A percentile compares a stretch with the other conserved stretches of the same genome.
phyloP scores from a whole-genome alignment of 2,888 invertebrate species.

The Drosophila macrothrix region DNA sequence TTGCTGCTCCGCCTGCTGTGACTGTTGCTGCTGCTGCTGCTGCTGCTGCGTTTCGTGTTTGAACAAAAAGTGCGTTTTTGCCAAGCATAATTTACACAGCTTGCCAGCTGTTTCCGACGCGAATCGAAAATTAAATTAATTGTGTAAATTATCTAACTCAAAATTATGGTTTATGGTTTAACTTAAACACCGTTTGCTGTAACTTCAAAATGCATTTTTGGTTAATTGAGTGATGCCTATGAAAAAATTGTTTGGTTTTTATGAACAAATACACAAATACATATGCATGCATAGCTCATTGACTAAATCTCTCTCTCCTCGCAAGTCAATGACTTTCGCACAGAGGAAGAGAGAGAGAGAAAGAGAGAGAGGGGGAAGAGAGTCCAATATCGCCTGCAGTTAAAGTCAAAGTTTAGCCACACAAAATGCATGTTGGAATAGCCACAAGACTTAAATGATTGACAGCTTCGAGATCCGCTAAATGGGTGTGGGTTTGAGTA shows the following conservation, averaged over 20 bases:
- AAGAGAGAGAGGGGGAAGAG: background rate
- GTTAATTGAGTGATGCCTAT: background rate
- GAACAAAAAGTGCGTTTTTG: conserved; percentile 21
- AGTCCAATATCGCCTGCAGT: conserved; percentile 9
- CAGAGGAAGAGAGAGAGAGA: background rate
- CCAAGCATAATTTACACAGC: conserved; percentile 11
- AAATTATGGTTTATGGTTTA: background rate
- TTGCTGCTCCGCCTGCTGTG: conserved; percentile 10
- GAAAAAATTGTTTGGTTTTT: background rate
- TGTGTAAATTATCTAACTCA: background rate
- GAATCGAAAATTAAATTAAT: background rate
- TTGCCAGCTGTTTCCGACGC: conserved; percentile 24
- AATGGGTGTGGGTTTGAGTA: conserved; percentile 23
- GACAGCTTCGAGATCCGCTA: conserved; percentile 1
- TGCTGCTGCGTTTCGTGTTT: conserved; percentile 40
- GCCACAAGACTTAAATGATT: background rate
- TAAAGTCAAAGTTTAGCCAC: conserved; percentile 41
- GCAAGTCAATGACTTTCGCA: conserved; percentile 52
- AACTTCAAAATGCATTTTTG: background rate
- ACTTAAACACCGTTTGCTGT: background rate
- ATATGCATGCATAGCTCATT: conserved; percentile 15
- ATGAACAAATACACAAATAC: background rate
- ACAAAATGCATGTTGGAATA: conserved; percentile 38
- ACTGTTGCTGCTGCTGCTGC: conserved; percentile 10
- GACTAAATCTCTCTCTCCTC: conserved; percentile 26